These are phyloP conservation scores for Galeruca laticollis DNA, from an alignment of 2,888 invertebrate species.

Conservation along the genomic window DNA sequence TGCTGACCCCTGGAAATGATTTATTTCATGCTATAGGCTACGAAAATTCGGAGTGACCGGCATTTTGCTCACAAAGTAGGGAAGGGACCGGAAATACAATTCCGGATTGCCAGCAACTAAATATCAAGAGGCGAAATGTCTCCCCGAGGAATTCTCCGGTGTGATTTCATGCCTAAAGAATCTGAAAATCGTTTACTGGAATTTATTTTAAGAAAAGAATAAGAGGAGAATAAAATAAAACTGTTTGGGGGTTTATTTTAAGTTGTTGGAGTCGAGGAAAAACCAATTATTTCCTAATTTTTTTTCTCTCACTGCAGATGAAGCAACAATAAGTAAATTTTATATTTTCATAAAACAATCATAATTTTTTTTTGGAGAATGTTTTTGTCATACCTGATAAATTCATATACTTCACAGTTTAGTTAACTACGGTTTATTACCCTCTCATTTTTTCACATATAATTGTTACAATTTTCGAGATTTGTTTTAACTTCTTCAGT, in stretches of 20 bases:
- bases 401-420: too few species aligned
- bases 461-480: too few species aligned
- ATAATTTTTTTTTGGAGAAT: too few species aligned
- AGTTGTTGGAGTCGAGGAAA: background rate
- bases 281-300: slow-evolving; percentile 4
- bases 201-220: slow-evolving; percentile 36
- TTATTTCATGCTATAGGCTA: slow-evolving; percentile 31
- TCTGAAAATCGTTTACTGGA: slow-evolving; percentile 40
- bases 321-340: too few species aligned
- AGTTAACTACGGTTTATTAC: too few species aligned
- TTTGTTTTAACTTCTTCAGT: too few species aligned
- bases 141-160: slow-evolving; percentile 51
- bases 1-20: slow-evolving; percentile 39
- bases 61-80: slow-evolving; percentile 46
- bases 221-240: slow-evolving; percentile 23
- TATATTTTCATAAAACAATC: too few species aligned
- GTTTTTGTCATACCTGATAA: too few species aligned
- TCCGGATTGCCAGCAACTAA: slow-evolving; percentile 50
- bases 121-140: slow-evolving; percentile 57
- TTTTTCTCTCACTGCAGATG: background rate
- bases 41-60: slow-evolving; percentile 45
- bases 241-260: slow-evolving; percentile 27
- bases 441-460: too few species aligned
- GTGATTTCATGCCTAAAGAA: slow-evolving; percentile 53
- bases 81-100: slow-evolving; percentile 44